phyloP scores from a whole-genome alignment of 2,113 vertebrate species.

The Cardinalis cardinalis region DNA sequence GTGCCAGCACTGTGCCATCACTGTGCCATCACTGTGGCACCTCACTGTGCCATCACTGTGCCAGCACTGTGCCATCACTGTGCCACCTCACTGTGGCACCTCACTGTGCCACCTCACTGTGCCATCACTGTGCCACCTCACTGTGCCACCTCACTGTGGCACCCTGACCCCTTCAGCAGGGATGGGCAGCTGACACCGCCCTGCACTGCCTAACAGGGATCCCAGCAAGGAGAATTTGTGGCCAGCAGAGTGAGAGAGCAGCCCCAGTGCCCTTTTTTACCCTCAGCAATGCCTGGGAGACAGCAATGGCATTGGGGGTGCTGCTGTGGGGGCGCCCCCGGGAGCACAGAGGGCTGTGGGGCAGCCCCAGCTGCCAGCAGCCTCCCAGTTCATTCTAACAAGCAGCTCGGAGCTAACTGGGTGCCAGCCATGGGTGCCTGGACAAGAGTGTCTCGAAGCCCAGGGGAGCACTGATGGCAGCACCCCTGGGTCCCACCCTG shows the following conservation, averaged over 20 bases:
- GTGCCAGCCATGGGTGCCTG: neutral
- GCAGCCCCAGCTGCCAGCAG: neutral
- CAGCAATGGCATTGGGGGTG: neutral
- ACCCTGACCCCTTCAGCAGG: neutral
- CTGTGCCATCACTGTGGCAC: too few relatives aligned
- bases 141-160: neutral
- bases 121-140: too few relatives aligned
- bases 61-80: neutral
- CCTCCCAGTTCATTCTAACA: neutral
- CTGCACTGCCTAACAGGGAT: rapidly evolving
- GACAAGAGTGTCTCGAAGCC: neutral
- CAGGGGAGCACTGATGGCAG: rapidly evolving
- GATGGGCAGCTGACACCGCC: neutral
- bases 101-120: too few relatives aligned
- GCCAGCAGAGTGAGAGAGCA: neutral
- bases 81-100: neutral
- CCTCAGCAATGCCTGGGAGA: neutral
- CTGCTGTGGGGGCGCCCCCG: neutral
- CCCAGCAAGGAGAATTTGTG: rapidly evolving
- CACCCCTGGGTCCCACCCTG: neutral
- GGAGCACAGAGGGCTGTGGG: neutral
- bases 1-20: neutral
- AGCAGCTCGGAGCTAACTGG: neutral
- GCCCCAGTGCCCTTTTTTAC: rapidly evolving
- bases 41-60: too few relatives aligned